Percentiles rank a stretch among this genome's conserved stretches.
phyloP scores from a whole-genome alignment of 2,797 vertebrate species.

The Lagodon rhomboides region DNA sequence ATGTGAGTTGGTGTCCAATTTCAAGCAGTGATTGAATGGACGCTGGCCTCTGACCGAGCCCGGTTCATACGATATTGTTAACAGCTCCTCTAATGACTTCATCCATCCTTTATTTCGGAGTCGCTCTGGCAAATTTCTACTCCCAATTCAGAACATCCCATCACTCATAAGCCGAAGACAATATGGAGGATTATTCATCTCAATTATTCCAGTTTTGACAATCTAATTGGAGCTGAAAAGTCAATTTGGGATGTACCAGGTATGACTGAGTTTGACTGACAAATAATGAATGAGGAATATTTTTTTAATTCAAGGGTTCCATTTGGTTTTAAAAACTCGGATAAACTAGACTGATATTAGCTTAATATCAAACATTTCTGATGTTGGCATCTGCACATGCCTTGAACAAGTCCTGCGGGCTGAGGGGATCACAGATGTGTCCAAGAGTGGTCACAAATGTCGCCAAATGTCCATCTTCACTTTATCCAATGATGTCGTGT shows the following conservation, averaged over 20 bases:
- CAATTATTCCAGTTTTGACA: constrained; percentile 65
- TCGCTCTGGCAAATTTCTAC: constrained; percentile 37
- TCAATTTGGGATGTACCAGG: constrained; percentile 25
- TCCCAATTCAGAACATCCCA: constrained; percentile 53
- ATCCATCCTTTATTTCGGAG: constrained; percentile 63
- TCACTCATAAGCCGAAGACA: constrained; percentile 58
- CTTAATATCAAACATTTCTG: constrained; percentile 16
- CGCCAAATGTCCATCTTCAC: constrained; percentile 14
- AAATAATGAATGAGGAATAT: too few species aligned
- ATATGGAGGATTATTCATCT: constrained; percentile 59
- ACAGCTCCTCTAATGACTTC: constrained; percentile 69
- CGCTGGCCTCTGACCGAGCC: constrained; percentile 61
- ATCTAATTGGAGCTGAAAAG: constrained; percentile 58
- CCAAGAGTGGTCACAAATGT: constrained; percentile 34
- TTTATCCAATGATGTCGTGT: constrained; percentile 25
- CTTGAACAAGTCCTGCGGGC: constrained; percentile 6
- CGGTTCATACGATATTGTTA: constrained; percentile 62
- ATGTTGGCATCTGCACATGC: constrained; percentile 7
- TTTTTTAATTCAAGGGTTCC: background rate
- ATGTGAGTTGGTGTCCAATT: constrained; percentile 69
- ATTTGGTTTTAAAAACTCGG: constrained; percentile 11
- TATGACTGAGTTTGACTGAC: constrained; percentile 7
- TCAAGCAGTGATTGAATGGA: constrained; percentile 66
- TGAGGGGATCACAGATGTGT: constrained; percentile 24
- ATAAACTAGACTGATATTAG: background rate